These are phyloP conservation scores for Papilio machaon DNA, from an alignment of 1,140 invertebrate species.

Conservation along the genomic window DNA sequence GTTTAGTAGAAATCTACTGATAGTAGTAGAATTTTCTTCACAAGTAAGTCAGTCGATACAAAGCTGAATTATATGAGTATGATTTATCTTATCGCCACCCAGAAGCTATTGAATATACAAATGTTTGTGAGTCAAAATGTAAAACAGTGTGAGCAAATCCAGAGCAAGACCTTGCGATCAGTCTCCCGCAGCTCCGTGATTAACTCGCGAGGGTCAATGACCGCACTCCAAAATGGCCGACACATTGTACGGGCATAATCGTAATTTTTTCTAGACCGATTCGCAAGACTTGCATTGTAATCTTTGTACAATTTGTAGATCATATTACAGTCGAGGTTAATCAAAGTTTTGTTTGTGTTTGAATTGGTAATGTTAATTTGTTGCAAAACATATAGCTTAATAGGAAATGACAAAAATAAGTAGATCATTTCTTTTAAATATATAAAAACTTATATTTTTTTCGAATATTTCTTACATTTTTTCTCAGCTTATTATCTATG, in stretches of 20 bases:
- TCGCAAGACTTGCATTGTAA: constrained; percentile 39
- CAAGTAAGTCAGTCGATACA: not conserved
- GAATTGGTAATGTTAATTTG: not conserved
- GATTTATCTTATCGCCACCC: not conserved
- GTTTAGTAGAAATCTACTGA: not conserved
- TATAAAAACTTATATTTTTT: too few species aligned
- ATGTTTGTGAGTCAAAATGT: constrained; percentile 29
- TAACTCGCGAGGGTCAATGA: constrained; percentile 52
- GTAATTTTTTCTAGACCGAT: constrained; percentile 48
- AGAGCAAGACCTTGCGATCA: constrained; percentile 39
- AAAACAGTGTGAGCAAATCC: constrained; percentile 37
- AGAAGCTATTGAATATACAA: constrained; percentile 1
- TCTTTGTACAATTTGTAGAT: constrained; percentile 32
- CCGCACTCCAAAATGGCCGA: constrained; percentile 60
- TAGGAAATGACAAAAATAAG: not conserved
- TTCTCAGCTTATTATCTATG: too few species aligned
- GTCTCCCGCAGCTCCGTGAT: constrained; percentile 49
- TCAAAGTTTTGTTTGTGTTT: constrained; percentile 2
- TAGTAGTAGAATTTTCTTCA: too few species aligned
- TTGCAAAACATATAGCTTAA: not conserved
- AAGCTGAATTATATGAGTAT: not conserved
- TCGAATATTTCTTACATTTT: too few species aligned
- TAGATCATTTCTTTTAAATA: not conserved
- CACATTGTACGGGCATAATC: constrained; percentile 49
- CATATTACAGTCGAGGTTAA: not conserved